Evolutionary conservation across 2,797 vertebrate genomes (phyloP), one percentile per base, ranked within the genome.

Genomic region (Poeciliopsis gracilis): DNA sequence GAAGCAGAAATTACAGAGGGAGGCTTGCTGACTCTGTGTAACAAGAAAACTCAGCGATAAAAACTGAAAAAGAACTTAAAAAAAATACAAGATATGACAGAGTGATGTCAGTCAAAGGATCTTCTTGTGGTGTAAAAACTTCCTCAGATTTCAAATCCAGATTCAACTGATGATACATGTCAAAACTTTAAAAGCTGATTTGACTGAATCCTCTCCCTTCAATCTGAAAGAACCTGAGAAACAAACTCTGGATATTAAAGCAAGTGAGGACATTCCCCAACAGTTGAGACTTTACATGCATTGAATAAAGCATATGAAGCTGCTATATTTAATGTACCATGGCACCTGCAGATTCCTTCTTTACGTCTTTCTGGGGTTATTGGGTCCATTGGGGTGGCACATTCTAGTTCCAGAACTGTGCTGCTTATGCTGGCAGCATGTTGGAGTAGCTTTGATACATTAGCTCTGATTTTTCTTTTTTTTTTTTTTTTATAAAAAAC

Each of bases 1-100:
- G 76, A 79, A 69, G 83, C 76, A 84, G 78, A 78, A 77, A 84
- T 76, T 49, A 53, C 77, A 82, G 73, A 74, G 77, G 20, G 36
- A 75, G 41, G 66, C 59, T 76, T 11, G 6, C 74, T 78, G 78
- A 71, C 75, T 11, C 33, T 47, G 75, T 73, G 36, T 59, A 79
- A 28, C 25, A 16, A 45, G 61, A 30, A 76, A 53, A 63, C 55
- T 5, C 3, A 12, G 28, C 28, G 49, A 63, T 46, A 38, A 72
- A 28, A 28, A 73, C 38, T 23, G 43, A 28, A 67, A 70, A 49
- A 49, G 49, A 41, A 41, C n/a, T n/a, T n/a, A 41, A 59, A 36
- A 78, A 0, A 10, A 30, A 36, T 30, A 3, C 23, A 46, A 23
- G 18, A 9, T 23, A 51, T 20, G 20, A 49, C 23, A 51, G 20